Conservation (phyloP, 2,113 vertebrate genomes). For the Calyptommatus sinebrachiatus region DNA sequence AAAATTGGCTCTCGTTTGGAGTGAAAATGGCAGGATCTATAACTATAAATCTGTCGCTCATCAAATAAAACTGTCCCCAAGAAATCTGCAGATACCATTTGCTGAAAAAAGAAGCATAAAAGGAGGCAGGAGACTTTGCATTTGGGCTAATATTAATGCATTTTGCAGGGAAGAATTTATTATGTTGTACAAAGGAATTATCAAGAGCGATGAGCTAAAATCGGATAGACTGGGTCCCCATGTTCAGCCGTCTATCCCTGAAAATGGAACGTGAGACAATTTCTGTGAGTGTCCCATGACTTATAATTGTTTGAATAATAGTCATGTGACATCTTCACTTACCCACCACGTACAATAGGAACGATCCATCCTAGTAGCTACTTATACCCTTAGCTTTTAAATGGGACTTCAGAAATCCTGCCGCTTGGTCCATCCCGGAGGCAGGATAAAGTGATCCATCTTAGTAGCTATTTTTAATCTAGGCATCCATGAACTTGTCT, state of each 20-base stretch:
- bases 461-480: no score
- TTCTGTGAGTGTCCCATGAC: no score
- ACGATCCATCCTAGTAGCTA: no score
- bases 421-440: no score
- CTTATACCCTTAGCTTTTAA: no score
- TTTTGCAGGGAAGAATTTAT: background rate
- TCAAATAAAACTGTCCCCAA: conserved; percentile 43
- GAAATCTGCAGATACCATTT: conserved; percentile 16
- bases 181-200: background rate
- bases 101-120: conserved; percentile 37
- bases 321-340: no score
- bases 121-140: conserved; percentile 12
- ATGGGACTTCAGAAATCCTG: no score
- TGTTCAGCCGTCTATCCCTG: background rate
- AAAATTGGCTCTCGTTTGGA: conserved; percentile 45
- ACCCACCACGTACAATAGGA: no score
- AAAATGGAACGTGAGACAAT: background rate
- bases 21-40: conserved; percentile 44
- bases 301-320: no score
- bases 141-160: background rate
- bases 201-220: background rate
- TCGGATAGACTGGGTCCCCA: background rate
- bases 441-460: no score
- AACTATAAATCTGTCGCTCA: conserved; percentile 41
- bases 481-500: no score